Percentiles rank a stretch among this genome's conserved stretches.
These are phyloP conservation scores for Orchesella cincta DNA, from an alignment of 1,140 invertebrate species.

Conservation along the genomic window DNA sequence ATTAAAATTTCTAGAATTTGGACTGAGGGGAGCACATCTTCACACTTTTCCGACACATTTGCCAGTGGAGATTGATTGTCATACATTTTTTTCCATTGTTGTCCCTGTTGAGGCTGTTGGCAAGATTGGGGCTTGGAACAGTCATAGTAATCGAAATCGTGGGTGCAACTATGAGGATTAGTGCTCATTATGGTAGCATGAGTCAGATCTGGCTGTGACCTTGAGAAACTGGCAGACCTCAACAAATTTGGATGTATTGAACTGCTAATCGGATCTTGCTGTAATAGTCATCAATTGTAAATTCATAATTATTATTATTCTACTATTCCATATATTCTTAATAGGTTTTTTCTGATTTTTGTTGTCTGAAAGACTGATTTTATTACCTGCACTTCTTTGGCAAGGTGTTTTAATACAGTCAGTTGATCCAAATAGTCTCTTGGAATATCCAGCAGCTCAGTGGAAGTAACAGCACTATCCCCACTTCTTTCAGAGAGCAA, in stretches of 20 bases:
- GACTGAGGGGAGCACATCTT: constrained; percentile 66
- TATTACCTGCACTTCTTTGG: constrained; percentile 64
- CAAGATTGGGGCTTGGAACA: not conserved
- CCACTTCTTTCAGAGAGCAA: constrained; percentile 9
- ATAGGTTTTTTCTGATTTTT: too few relatives aligned
- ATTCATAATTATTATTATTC: too few relatives aligned
- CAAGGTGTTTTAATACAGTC: constrained; percentile 79
- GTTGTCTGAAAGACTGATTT: too few relatives aligned
- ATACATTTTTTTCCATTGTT: constrained; percentile 5
- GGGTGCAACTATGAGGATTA: constrained; percentile 30
- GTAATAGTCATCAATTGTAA: constrained; percentile 32
- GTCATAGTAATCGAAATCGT: constrained; percentile 29
- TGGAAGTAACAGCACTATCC: constrained; percentile 48
- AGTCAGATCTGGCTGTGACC: constrained; percentile 73
- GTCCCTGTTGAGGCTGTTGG: not conserved
- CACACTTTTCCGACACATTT: constrained; percentile 38
- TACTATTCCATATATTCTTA: too few relatives aligned
- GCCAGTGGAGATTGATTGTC: not conserved
- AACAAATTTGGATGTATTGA: constrained; percentile 41
- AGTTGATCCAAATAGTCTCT: constrained; percentile 82
- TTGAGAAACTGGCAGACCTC: constrained; percentile 63
- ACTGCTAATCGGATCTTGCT: constrained; percentile 62
- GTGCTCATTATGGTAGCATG: constrained; percentile 37
- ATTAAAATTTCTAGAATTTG: constrained; percentile 81
- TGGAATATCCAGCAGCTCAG: constrained; percentile 79